phyloP scores from a whole-genome alignment of 2,888 invertebrate genomes.

The Meandrusa payeni region DNA sequence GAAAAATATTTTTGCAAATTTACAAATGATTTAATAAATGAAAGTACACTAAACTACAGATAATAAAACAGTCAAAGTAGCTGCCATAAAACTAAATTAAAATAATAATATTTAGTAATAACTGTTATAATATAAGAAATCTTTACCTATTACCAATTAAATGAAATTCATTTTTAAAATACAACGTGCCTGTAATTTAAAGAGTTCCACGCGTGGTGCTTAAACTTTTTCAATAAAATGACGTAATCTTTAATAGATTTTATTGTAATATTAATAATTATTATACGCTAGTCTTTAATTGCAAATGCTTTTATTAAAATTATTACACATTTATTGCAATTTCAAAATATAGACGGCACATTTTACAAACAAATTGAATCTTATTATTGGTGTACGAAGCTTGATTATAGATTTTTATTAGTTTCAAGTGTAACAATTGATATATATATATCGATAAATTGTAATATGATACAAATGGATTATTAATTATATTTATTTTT shows the following conservation, averaged over 20 bases:
- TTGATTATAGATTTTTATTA: no score
- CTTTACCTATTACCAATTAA: constrained; percentile 29
- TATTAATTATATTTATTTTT: no score
- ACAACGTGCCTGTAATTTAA: constrained; percentile 61
- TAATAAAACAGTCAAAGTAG: constrained; percentile 31
- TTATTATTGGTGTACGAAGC: no score
- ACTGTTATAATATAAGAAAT: constrained; percentile 17
- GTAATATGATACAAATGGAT: no score
- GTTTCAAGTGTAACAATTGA: no score
- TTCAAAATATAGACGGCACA: no score
- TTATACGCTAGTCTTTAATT: constrained; percentile 61
- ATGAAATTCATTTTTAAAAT: constrained; percentile 37
- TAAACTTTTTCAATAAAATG: constrained; percentile 38
- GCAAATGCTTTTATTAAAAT: constrained; percentile 1
- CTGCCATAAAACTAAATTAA: constrained; percentile 34
- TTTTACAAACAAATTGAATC: no score
- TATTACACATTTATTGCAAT: constrained; percentile 8
- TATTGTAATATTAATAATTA: constrained; percentile 40
- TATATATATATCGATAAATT: background rate
- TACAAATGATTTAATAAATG: constrained; percentile 1
- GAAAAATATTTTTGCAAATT: constrained; percentile 13
- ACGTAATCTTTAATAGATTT: constrained; percentile 49
- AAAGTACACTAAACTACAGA: constrained; percentile 14
- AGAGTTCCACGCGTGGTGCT: constrained; percentile 61
- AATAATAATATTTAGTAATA: constrained; percentile 12